Conservation (phyloP, 2,797 vertebrate species). For the Synaphobranchus kaupii region DNA sequence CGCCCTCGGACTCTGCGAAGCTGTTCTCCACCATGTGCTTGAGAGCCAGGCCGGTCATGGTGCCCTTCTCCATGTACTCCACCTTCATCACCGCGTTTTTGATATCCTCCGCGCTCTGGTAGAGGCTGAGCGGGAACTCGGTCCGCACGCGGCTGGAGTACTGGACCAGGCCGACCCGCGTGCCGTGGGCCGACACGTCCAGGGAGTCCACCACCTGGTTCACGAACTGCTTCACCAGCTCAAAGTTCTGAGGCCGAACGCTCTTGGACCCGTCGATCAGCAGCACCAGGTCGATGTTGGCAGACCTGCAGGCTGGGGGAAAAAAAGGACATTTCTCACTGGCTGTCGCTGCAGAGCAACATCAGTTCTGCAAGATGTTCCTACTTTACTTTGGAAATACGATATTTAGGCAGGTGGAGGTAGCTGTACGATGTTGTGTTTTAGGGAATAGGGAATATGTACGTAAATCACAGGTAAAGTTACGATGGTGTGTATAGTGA, state of each 20-base stretch:
- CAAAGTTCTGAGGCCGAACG: constrained; percentile 92
- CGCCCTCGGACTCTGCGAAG: constrained; percentile 89
- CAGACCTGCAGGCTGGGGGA: constrained; percentile 81
- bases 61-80: constrained; percentile 97
- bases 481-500: too few relatives aligned
- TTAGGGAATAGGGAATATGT: too few relatives aligned
- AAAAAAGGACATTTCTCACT: neutral
- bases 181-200: constrained; percentile 86
- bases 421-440: neutral
- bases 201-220: constrained; percentile 89
- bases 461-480: too few relatives aligned
- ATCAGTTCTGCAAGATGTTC: neutral
- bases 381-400: neutral
- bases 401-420: too few relatives aligned
- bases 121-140: constrained; percentile 89
- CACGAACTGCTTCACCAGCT: constrained; percentile 91
- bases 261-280: constrained; percentile 96
- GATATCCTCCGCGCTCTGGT: constrained; percentile 82
- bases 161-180: constrained; percentile 89
- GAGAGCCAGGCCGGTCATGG: constrained; percentile 93
- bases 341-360: neutral
- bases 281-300: constrained; percentile 89
- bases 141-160: constrained; percentile 94
- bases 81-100: constrained; percentile 90
- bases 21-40: constrained; percentile 95